Evolutionary conservation across 2,113 vertebrate genomes (phyloP).

Genomic region (Hymenochirus boettgeri): DNA sequence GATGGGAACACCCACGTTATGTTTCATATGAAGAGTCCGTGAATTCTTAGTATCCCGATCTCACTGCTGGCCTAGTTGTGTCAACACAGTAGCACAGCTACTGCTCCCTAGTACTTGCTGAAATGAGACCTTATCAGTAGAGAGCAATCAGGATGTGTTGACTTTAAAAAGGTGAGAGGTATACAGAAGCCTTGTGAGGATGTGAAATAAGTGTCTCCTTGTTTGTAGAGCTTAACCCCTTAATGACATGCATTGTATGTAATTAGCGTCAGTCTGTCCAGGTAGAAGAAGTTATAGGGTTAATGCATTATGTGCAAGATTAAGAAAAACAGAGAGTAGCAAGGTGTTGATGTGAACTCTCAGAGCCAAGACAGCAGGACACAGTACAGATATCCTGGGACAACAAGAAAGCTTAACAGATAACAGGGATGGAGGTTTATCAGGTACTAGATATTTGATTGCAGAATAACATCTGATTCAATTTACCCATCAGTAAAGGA

Average conservation of each 20-base stretch:
- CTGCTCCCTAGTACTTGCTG: slow-evolving; percentile 4
- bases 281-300: slow-evolving; percentile 12
- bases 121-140: slow-evolving; percentile 31
- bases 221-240: slow-evolving; percentile 30
- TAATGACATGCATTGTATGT: neutral
- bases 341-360: slow-evolving; percentile 25
- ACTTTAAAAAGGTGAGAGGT: slow-evolving; percentile 24
- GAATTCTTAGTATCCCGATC: no score
- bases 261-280: neutral
- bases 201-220: slow-evolving; percentile 9
- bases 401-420: slow-evolving; percentile 24
- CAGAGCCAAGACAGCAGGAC: slow-evolving; percentile 5
- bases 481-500: slow-evolving; percentile 4
- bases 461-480: slow-evolving; percentile 23
- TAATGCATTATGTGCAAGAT: slow-evolving; percentile 8
- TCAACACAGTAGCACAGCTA: neutral
- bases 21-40: no score
- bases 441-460: neutral
- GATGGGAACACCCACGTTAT: neutral
- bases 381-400: slow-evolving; percentile 29
- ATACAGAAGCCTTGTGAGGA: slow-evolving; percentile 26
- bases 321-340: slow-evolving; percentile 11
- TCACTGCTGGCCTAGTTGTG: no score
- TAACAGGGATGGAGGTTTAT: slow-evolving; percentile 18
- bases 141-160: slow-evolving; percentile 35